Conservation (phyloP, 2,797 vertebrate species). For the Ciconia nigra region DNA sequence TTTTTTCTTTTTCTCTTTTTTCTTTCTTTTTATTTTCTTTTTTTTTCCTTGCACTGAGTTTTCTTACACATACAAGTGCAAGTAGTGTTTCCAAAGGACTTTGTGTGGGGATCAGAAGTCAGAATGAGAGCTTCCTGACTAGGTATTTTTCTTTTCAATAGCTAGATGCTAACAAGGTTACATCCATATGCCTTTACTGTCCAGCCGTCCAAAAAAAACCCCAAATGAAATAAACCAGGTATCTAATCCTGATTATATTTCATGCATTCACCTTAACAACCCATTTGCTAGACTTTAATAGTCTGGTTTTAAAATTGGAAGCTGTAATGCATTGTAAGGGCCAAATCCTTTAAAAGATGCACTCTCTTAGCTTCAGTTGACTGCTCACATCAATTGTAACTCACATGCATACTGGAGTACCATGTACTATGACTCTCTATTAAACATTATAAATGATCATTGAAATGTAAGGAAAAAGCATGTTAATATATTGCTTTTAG, state of each 20-base stretch:
- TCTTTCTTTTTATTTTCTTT: accelerated
- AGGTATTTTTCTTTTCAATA: background rate
- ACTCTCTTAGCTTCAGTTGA: conserved; percentile 3
- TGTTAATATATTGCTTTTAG: background rate
- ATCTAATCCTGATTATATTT: background rate
- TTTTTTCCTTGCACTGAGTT: background rate
- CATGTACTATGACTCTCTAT: background rate
- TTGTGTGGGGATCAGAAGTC: background rate
- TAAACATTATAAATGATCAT: background rate
- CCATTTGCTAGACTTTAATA: background rate
- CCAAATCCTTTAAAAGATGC: background rate
- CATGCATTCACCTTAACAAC: background rate
- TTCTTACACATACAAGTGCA: background rate
- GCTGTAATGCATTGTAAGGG: background rate
- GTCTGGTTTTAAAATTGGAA: background rate
- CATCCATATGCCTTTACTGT: background rate
- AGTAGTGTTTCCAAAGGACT: background rate
- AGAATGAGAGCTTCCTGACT: background rate
- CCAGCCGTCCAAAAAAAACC: background rate
- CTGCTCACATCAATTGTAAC: conserved; percentile 14
- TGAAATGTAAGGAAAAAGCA: background rate
- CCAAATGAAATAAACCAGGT: background rate
- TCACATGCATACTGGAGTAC: background rate
- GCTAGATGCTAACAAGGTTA: background rate
- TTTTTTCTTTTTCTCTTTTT: background rate